Evolutionary conservation across 2,797 vertebrate genomes (phyloP).

Genomic region (Bradypodion ventrale): DNA sequence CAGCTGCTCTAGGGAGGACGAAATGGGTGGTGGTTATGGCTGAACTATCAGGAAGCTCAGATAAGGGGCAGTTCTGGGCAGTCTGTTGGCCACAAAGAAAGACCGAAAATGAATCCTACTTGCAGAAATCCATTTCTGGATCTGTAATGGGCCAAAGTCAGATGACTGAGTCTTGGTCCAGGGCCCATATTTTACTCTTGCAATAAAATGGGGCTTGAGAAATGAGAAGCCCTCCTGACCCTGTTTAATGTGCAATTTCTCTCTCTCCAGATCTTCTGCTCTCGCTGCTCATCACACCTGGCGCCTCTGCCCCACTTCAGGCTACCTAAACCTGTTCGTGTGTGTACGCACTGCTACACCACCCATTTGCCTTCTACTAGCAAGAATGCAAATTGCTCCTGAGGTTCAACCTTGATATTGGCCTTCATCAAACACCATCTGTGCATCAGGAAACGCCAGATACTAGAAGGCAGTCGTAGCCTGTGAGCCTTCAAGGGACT

Average conservation of each 20-base stretch:
- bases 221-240: rapidly evolving
- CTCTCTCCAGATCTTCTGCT: constrained; percentile 74
- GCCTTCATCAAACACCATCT: neutral
- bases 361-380: constrained; percentile 42
- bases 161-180: neutral
- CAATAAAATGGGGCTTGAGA: neutral
- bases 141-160: neutral
- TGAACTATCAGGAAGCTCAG: neutral
- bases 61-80: neutral
- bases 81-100: neutral
- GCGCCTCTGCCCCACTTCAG: constrained; percentile 58
- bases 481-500: neutral
- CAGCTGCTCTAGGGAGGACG: neutral
- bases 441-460: constrained; percentile 2
- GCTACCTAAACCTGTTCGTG: constrained; percentile 66
- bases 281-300: constrained; percentile 68
- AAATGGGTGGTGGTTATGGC: neutral
- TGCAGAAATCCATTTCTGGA: neutral
- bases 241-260: neutral
- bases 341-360: constrained; percentile 69
- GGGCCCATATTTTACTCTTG: neutral
- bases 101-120: neutral
- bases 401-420: neutral
- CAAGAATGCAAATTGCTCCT: neutral
- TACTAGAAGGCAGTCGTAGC: neutral